Percentiles rank a stretch among this genome's conserved stretches.
These are phyloP conservation scores for Idaea biselata DNA, from an alignment of 2,888 invertebrate genomes.

Conservation along the genomic window DNA sequence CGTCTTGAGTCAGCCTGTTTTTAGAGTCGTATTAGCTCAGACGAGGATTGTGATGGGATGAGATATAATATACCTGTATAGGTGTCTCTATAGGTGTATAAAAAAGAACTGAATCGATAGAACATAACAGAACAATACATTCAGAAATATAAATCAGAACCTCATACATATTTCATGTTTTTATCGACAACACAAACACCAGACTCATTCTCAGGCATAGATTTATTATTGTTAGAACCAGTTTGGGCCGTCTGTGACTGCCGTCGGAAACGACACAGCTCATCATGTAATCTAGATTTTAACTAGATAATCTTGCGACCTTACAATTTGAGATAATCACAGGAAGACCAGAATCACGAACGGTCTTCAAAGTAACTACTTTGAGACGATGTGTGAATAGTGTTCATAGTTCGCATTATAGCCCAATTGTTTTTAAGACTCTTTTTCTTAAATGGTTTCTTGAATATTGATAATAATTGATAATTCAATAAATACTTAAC, in stretches of 20 bases:
- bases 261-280: not conserved
- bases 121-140: not conserved
- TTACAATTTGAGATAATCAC: slow-evolving; percentile 43
- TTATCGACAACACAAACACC: not conserved
- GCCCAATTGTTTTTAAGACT: not conserved
- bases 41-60: too few relatives aligned
- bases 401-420: not conserved
- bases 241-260: slow-evolving; percentile 13
- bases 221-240: slow-evolving; percentile 21
- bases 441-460: not conserved
- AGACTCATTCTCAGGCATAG: slow-evolving; percentile 13
- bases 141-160: not conserved
- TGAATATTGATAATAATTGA: too few relatives aligned
- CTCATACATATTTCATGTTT: not conserved
- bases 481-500: too few relatives aligned
- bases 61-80: too few relatives aligned
- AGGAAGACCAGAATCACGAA: slow-evolving; percentile 39
- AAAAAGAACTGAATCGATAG: not conserved
- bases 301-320: slow-evolving; percentile 27
- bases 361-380: not conserved
- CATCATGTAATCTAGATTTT: slow-evolving; percentile 5
- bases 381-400: not conserved
- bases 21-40: too few relatives aligned
- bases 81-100: too few relatives aligned
- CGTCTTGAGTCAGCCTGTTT: too few relatives aligned